phyloP scores from a whole-genome alignment of 2,888 invertebrate genomes.

The Rosalia funebris region DNA sequence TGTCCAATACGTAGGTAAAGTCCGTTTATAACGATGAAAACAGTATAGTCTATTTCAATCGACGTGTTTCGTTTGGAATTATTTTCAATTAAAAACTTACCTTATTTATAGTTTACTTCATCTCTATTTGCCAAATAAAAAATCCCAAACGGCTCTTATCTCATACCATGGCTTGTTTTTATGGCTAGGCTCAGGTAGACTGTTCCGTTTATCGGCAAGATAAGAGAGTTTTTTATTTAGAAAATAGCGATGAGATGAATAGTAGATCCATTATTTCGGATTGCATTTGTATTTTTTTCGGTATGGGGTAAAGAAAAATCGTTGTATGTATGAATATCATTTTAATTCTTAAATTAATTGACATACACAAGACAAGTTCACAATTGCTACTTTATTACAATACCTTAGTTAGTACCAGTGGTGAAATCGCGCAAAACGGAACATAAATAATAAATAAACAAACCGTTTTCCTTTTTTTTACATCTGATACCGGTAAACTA shows the following conservation, averaged over 20 bases:
- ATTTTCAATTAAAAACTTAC: background rate
- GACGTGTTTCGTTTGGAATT: too few species aligned
- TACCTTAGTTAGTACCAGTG: slow-evolving; percentile 42
- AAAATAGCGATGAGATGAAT: too few species aligned
- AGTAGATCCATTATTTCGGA: too few species aligned
- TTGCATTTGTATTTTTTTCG: too few species aligned
- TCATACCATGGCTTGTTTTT: too few species aligned
- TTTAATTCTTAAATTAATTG: slow-evolving; percentile 62
- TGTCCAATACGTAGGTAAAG: background rate
- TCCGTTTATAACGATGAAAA: background rate
- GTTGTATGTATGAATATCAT: slow-evolving; percentile 59
- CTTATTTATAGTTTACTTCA: too few species aligned
- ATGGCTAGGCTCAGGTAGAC: too few species aligned
- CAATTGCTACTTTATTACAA: slow-evolving; percentile 54
- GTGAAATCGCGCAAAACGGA: slow-evolving; percentile 9
- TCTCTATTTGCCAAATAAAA: too few species aligned
- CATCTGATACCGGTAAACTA: slow-evolving; percentile 39
- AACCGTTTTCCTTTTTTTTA: slow-evolving; percentile 37
- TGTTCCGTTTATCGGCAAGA: too few species aligned
- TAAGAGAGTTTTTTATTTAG: too few species aligned
- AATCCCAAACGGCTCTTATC: too few species aligned
- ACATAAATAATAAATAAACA: slow-evolving; percentile 25
- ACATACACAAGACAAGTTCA: slow-evolving; percentile 63
- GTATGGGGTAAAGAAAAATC: slow-evolving; percentile 27
- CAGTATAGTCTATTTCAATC: background rate